Evolutionary conservation across 1,140 invertebrate species (phyloP).

Genomic region (Mylabris phalerata): DNA sequence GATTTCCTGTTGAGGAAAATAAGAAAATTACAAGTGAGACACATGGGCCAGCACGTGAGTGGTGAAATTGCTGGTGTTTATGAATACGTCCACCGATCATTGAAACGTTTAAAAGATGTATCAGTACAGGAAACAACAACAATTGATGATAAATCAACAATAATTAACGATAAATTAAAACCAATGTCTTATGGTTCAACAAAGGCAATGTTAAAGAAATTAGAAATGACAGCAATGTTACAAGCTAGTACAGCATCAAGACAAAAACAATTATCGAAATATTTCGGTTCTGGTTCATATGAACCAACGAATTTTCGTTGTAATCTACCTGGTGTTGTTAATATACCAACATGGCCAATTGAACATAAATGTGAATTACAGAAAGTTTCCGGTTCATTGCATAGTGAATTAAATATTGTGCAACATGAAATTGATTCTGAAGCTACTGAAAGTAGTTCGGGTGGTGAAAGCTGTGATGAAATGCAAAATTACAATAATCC

Average conservation of each 20-base stretch:
- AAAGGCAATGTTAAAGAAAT: conserved; percentile 49
- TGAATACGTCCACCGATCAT: conserved; percentile 57
- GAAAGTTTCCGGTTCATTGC: conserved; percentile 59
- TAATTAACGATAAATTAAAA: conserved; percentile 24
- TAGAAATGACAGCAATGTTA: conserved; percentile 43
- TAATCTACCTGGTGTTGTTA: conserved; percentile 42
- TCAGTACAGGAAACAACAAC: conserved; percentile 11
- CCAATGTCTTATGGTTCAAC: conserved; percentile 48
- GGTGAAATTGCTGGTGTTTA: conserved; percentile 68
- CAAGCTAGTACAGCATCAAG: conserved; percentile 37
- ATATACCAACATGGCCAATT: conserved; percentile 45
- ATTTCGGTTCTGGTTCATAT: conserved; percentile 56
- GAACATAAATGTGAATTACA: conserved; percentile 51
- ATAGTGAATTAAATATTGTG: conserved; percentile 62
- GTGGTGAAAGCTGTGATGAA: conserved; percentile 90
- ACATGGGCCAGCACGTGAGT: conserved; percentile 65
- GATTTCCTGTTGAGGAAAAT: conserved; percentile 66
- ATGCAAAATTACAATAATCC: conserved; percentile 70
- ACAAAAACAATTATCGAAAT: conserved; percentile 41
- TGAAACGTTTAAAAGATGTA: conserved; percentile 35
- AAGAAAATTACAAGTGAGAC: conserved; percentile 63
- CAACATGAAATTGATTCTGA: conserved; percentile 79
- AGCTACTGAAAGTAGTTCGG: conserved; percentile 87
- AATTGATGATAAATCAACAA: conserved; percentile 1
- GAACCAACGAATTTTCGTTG: conserved; percentile 43